phyloP scores from a whole-genome alignment of 2,797 vertebrate genomes.

The Macrochelys suwanniensis region DNA sequence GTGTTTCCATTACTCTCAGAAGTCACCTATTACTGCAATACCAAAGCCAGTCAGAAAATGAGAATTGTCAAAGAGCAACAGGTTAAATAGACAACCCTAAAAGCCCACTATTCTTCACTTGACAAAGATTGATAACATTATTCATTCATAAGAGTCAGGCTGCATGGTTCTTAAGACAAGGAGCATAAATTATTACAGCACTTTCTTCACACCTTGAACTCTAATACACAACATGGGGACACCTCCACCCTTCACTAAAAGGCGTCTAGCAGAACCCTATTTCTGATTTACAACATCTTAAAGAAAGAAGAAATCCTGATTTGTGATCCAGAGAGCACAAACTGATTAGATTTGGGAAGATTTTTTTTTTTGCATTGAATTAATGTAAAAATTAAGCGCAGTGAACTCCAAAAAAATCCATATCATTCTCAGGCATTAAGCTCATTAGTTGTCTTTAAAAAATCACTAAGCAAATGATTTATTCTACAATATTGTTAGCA shows the following conservation, averaged over 20 bases:
- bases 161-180: not conserved
- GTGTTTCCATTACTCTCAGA: not conserved
- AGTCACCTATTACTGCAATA: not conserved
- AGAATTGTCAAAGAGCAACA: not conserved
- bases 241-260: not conserved
- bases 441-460: not conserved
- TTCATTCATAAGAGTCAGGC: not conserved
- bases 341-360: not conserved
- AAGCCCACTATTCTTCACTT: not conserved
- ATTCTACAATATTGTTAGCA: accelerated
- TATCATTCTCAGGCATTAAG: not conserved
- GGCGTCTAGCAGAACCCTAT: not conserved
- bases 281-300: not conserved
- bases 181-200: not conserved
- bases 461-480: accelerated
- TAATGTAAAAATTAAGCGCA: not conserved
- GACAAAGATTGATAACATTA: not conserved
- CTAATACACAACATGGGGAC: not conserved
- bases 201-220: not conserved
- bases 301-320: not conserved
- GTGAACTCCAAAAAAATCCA: not conserved
- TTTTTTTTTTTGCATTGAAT: not conserved
- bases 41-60: not conserved
- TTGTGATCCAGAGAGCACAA: not conserved
- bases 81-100: not conserved